Evolutionary conservation across 2,888 invertebrate species (phyloP), one percentile per base, ranked within the genome.

Genomic region (Heliconius ismenius): DNA sequence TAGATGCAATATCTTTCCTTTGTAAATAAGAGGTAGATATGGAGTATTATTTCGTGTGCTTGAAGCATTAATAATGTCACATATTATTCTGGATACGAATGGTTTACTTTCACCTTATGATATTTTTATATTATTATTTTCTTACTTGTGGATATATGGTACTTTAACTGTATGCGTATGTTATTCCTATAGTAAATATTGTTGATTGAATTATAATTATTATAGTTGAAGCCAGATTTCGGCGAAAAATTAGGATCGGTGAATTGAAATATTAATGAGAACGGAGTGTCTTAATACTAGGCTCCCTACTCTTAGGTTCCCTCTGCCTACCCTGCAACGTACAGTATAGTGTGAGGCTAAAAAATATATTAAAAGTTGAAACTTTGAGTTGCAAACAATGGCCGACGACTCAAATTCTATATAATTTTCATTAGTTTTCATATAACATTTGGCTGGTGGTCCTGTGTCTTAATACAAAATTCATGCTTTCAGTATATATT

Each of bases 51-150:
- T 75, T 60, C 64, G 65, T 75, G 49, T 72, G 65, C 75, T 73
- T 36, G 36, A 75, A 58, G 72, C 73, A 68, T 78, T 75, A 78
- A 68, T 75, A 78, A 78, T 73, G 67, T 68, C 28, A 73, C 43
- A 49, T 75, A 73, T 78, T 75, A 75, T 78, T 75, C 26, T 21
- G n/a, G 26, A 58, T 36, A 28, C 39, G 24, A 65, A 75, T 64
- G 75, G 60, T 75, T 75, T 70, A 13, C 24, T 36, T 32, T 49
- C n/a, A 11, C 6, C 69, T 49, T 58, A 15, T 58, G 54, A 32
- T 58, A 58, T n/a, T 13, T 21, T 21, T 70, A 32, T 32, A 32
- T 70, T n/a, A 7, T 36, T 32, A 68, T 43, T 28, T 67, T 43
- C 1, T 4, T 68, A 68, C 21, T 49, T 60, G 4, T 24, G 4